phyloP scores from a whole-genome alignment of 2,888 invertebrate genomes.

The Tillus elongatus region DNA sequence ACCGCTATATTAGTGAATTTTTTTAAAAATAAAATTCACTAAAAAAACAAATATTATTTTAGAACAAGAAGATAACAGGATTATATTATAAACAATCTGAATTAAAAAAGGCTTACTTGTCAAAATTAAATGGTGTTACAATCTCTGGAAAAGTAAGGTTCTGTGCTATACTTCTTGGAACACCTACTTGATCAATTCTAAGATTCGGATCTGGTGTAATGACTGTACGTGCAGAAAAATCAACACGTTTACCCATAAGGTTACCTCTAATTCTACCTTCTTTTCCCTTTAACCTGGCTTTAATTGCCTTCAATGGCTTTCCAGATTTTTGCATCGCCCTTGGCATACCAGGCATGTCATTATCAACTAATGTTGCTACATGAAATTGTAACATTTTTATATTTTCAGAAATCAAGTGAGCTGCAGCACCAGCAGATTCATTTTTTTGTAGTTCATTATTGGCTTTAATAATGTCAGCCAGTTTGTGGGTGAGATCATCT shows the following conservation, averaged over 20 bases:
- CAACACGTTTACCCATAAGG: conserved; percentile 99
- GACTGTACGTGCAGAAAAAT: conserved; percentile 98
- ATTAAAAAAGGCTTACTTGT: conserved; percentile 58
- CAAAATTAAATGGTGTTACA: conserved; percentile 98
- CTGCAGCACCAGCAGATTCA: conserved; percentile 93
- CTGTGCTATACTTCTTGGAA: conserved; percentile 95
- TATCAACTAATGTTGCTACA: conserved; percentile 95
- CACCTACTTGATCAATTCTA: conserved; percentile 93
- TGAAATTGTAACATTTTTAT: conserved; percentile 97
- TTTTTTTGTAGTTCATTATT: conserved; percentile 94
- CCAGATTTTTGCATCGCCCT: conserved; percentile 98
- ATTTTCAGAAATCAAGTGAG: conserved; percentile 94
- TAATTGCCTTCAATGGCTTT: conserved; percentile 94
- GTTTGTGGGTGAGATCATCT: conserved; percentile 98
- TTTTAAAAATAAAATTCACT: too few species aligned
- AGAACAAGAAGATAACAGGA: too few species aligned
- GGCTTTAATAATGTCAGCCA: conserved; percentile 95
- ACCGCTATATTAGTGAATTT: too few species aligned
- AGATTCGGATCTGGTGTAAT: conserved; percentile 94
- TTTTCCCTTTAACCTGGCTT: conserved; percentile 93
- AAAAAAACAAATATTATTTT: too few species aligned
- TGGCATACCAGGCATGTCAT: conserved; percentile 98
- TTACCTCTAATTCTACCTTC: conserved; percentile 99
- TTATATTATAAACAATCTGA: too few species aligned
- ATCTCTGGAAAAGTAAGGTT: conserved; percentile 99